Evolutionary conservation across 2,888 invertebrate genomes (phyloP), one percentile per base, ranked within the genome.

Genomic region (Acanthococcus lagerstroemiae): DNA sequence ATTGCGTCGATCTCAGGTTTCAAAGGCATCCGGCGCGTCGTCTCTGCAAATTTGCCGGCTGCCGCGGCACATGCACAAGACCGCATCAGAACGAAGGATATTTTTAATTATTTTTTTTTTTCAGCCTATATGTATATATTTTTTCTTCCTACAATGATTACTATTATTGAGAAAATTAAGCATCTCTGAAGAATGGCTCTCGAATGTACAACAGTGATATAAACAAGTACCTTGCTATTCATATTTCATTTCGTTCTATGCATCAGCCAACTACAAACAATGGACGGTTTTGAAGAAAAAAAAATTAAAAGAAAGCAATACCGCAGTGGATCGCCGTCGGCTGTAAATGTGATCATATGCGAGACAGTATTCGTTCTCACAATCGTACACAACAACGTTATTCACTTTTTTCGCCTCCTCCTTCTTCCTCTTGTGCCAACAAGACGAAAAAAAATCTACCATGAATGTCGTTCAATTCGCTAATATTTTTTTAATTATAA

Each of bases 291-390:
- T 26, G 26, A 24, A 58, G 58, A 21, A 48, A 25, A 52, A 58
- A 58, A 58, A 58, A 46, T 58, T 58, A 46, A 25, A 26, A 46
- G 58, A 58, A 56, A 58, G 58, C 58, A 58, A 58, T 58, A 58
- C 48, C 58, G 46, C 46, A 24, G 45, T 12, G n/a, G 48, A 58
- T 58, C 45, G 45, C 58, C 58, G 45, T 58, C 58, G 58, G 58
- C 58, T 24, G 19, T 22, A 4, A 17, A 45, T 58, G 22, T n/a
- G 58, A 26, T 25, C 24, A 26, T 24, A 26, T 44, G 26, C 24
- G 46, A 26, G 25, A 58, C 44, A 58, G 22, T 30, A 46, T 58
- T 58, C 58, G 45, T 58, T 58, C 58, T 58, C 58, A 58, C 58
- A 58, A 58, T 58, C 58, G 46, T 58, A 58, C 24, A 12, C 24